phyloP scores from a whole-genome alignment of 2,888 invertebrate species.

The Clunio marinus region DNA sequence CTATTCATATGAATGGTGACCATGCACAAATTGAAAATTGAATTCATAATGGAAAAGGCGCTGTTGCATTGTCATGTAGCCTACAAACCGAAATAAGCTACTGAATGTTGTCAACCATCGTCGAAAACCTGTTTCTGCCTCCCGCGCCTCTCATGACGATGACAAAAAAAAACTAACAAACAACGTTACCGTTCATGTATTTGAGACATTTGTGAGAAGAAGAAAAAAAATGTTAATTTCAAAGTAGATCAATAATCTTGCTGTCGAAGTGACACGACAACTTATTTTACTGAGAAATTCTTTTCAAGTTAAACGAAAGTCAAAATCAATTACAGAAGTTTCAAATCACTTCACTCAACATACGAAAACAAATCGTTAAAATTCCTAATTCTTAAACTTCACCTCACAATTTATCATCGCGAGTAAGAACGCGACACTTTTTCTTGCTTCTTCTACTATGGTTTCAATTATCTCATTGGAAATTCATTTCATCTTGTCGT shows the following conservation, averaged over 20 bases:
- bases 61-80: background rate
- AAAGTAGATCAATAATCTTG: conserved; percentile 26
- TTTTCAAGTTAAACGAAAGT: background rate
- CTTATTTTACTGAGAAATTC: background rate
- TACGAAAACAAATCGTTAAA: conserved; percentile 35
- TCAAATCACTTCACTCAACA: background rate
- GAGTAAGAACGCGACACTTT: conserved; percentile 20
- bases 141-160: background rate
- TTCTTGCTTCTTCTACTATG: background rate
- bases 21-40: conserved; percentile 3
- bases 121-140: background rate
- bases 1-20: background rate
- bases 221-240: background rate
- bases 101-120: background rate
- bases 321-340: conserved; percentile 12
- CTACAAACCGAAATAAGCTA: background rate
- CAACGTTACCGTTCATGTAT: background rate
- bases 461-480: conserved; percentile 1
- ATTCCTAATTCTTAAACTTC: conserved; percentile 23
- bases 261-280: conserved; percentile 12
- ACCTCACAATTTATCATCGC: conserved; percentile 34
- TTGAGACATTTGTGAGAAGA: too few relatives aligned
- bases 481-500: background rate
- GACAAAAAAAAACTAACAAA: background rate
- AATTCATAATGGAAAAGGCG: background rate